Base-by-base conservation (phyloP, 2,797 vertebrate species). In the Champsocephalus esox region DNA sequence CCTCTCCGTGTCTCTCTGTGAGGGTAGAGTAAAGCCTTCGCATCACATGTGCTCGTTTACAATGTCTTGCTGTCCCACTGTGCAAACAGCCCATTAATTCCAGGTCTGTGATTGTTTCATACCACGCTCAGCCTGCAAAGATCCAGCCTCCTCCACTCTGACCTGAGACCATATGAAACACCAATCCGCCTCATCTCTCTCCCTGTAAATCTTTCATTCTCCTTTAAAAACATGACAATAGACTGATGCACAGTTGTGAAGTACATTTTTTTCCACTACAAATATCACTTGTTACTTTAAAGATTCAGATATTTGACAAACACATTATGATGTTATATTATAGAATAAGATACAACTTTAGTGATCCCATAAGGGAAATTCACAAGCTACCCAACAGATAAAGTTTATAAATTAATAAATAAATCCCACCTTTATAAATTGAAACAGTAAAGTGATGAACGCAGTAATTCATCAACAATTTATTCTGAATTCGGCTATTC, bases 81-180 rank as follows among this genome's bases (percentile, higher is more conserved):
- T 65, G 82, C 90, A 92, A 92, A 92, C 86, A 87, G 34, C 52
- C 73, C 77, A 91, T 92, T 90, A 87, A 85, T 88, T 89, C 84
- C 83, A 88, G 81, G 9, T 73, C 87, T 88, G 67, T 85, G 87
- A 85, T 89, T 79, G 79, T 86, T 83, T 80, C 60, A 65, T 75
- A 66, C 64, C 84, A 73, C 49, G 65, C 80, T 80, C 70, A 58
- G 0, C 73, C 56, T 75, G 65, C 65, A 21, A 0, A 16, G 45
- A 70, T 57, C 21, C 65, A 65, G 54, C 62, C 71, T 60, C 66
- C 63, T 75, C 73, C 46, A 59, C 74, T 49, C 12, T n/a, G 54
- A 54, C 66, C 59, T 62, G 14, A 50, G 60, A 73, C 41, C 66
- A 68, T 38, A 51, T 60, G 48, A 62, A 48, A 19, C 50, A 5